phyloP scores from a whole-genome alignment of 2,113 vertebrate species.

The Psittacus erithacus region DNA sequence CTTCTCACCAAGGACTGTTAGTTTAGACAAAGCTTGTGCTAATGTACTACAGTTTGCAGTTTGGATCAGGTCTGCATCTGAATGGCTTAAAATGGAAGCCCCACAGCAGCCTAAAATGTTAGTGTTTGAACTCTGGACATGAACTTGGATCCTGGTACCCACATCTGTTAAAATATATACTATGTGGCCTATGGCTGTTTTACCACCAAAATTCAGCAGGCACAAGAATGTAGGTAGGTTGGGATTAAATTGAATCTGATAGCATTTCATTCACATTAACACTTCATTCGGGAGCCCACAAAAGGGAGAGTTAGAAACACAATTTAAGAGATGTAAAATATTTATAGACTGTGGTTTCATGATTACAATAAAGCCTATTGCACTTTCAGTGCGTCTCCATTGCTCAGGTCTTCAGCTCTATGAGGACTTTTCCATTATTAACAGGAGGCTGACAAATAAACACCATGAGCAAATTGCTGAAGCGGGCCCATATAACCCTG shows the following conservation, averaged over 20 bases:
- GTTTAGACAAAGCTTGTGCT: background rate
- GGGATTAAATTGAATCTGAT: constrained; percentile 25
- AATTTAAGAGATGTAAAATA: constrained; percentile 66
- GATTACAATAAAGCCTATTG: constrained; percentile 59
- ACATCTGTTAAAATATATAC: background rate
- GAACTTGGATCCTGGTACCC: background rate
- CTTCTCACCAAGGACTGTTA: background rate
- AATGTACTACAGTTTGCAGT: background rate
- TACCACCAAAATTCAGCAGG: background rate
- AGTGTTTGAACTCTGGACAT: background rate
- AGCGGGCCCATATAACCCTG: background rate
- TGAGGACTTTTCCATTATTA: background rate
- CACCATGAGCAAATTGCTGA: background rate
- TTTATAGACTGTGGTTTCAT: constrained; percentile 53
- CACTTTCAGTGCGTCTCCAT: constrained; percentile 12
- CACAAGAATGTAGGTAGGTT: background rate
- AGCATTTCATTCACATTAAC: background rate
- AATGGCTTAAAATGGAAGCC: background rate
- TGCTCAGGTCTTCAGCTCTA: background rate
- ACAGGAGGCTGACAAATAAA: background rate
- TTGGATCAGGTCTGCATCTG: background rate
- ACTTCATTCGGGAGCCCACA: background rate
- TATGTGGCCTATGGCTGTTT: background rate
- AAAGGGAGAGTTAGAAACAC: constrained; percentile 28
- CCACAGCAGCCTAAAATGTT: background rate